These are phyloP conservation scores for Agrotis exclamationis DNA, from an alignment of 2,888 invertebrate genomes.

Conservation along the genomic window DNA sequence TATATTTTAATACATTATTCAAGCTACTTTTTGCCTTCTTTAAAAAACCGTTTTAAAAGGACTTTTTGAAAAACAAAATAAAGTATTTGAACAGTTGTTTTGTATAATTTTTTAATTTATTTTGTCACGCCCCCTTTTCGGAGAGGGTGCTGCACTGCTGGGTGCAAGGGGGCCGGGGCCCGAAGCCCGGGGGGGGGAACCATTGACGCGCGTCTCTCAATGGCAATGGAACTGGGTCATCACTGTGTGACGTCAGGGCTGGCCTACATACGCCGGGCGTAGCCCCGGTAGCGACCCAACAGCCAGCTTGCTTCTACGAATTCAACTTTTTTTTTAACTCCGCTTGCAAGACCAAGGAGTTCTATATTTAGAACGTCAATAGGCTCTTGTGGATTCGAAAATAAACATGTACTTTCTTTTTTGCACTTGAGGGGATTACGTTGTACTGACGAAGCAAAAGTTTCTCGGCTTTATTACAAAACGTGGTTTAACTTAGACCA, in stretches of 20 bases:
- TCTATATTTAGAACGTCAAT: constrained; percentile 82
- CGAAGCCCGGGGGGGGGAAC: constrained; percentile 73
- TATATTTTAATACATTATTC: neutral
- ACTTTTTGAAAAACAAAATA: neutral
- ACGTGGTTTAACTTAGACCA: too few relatives aligned
- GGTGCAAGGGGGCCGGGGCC: constrained; percentile 59
- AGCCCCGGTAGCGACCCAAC: constrained; percentile 77
- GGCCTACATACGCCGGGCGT: constrained; percentile 88
- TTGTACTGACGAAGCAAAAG: constrained; percentile 6
- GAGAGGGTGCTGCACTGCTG: constrained; percentile 71
- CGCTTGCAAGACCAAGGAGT: constrained; percentile 78
- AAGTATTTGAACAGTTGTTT: neutral
- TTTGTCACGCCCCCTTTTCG: constrained; percentile 55
- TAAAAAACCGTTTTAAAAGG: neutral
- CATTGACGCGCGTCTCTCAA: constrained; percentile 90
- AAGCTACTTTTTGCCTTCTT: neutral
- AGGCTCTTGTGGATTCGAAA: constrained; percentile 60
- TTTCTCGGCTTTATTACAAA: too few relatives aligned
- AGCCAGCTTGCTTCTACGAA: constrained; percentile 70
- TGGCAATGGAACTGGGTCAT: constrained; percentile 88
- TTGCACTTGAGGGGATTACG: constrained; percentile 22
- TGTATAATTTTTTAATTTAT: constrained; percentile 9
- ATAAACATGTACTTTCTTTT: constrained; percentile 48
- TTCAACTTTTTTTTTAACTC: constrained; percentile 75
- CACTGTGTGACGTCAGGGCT: constrained; percentile 86